Conservation (phyloP, 2,888 invertebrate genomes). For the Drosophila rellima region DNA sequence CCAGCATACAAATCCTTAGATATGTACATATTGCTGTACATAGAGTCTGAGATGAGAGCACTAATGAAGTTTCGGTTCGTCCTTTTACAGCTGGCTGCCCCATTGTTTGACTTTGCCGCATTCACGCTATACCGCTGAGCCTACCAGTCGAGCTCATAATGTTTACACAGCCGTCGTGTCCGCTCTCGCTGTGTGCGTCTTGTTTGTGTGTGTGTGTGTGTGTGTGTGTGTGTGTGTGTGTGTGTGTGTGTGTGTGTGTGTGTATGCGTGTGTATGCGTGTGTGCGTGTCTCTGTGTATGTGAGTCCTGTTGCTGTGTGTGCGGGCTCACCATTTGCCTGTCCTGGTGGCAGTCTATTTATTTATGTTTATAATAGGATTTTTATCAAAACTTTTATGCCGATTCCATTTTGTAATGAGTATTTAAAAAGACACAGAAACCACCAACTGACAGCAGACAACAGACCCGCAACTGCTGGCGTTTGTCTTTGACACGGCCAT, state of each 20-base stretch:
- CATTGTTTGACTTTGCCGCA: slow-evolving; percentile 77
- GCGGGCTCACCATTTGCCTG: slow-evolving; percentile 49
- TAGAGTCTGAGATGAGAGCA: slow-evolving; percentile 57
- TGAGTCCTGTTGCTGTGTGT: slow-evolving; percentile 28
- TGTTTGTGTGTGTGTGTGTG: slow-evolving; percentile 19
- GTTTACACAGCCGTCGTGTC: slow-evolving; percentile 57
- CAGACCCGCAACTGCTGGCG: slow-evolving; percentile 63
- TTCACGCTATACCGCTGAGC: slow-evolving; percentile 36
- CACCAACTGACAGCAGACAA: slow-evolving; percentile 38
- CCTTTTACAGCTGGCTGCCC: slow-evolving; percentile 74
- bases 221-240: slow-evolving; percentile 18
- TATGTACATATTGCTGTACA: slow-evolving; percentile 25
- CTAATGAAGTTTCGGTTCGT: slow-evolving; percentile 79
- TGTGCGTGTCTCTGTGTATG: no score
- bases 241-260: slow-evolving; percentile 19
- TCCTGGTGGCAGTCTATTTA: slow-evolving; percentile 71
- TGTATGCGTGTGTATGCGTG: slow-evolving; percentile 25
- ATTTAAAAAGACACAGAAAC: slow-evolving; percentile 76
- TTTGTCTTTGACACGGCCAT: slow-evolving; percentile 74
- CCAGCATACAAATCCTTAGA: slow-evolving; percentile 18
- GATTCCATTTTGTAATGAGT: slow-evolving; percentile 77
- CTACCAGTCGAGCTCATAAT: slow-evolving; percentile 63
- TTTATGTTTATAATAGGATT: slow-evolving; percentile 83
- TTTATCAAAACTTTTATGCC: slow-evolving; percentile 77
- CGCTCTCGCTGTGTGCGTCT: not conserved